phyloP scores from a whole-genome alignment of 2,888 invertebrate genomes.

The Blastobasis lacticolella region DNA sequence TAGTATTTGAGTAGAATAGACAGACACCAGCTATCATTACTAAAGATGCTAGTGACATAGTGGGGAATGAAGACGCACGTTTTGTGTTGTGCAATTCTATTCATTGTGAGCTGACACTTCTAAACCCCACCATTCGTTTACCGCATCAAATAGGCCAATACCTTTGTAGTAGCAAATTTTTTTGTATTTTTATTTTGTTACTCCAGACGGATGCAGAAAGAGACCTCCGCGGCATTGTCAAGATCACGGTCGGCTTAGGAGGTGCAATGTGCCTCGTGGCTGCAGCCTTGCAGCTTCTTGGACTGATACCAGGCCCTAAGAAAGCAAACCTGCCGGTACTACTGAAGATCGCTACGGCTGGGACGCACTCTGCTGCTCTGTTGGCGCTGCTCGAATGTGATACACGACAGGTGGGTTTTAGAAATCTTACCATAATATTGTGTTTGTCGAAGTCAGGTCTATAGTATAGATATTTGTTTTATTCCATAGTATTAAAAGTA shows the following conservation, averaged over 20 bases:
- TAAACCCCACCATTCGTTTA: no score
- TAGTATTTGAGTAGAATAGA: no score
- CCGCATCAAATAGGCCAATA: no score
- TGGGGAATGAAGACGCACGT: no score
- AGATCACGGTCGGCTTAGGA: constrained; percentile 52
- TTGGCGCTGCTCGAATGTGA: constrained; percentile 53
- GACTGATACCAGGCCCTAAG: constrained; percentile 37
- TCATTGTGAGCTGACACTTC: no score
- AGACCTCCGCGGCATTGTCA: constrained; percentile 52
- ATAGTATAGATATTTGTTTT: not conserved
- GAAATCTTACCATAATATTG: not conserved
- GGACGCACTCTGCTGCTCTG: constrained; percentile 54
- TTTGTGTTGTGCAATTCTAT: no score
- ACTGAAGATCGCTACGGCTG: constrained; percentile 53
- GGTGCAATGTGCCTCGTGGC: constrained; percentile 58
- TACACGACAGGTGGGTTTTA: constrained; percentile 41
- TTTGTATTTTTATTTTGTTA: not conserved
- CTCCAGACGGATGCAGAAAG: constrained; percentile 56
- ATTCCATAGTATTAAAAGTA: no score
- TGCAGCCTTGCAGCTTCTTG: constrained; percentile 49
- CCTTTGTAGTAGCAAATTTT: not conserved
- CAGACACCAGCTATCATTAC: no score
- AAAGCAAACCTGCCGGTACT: constrained; percentile 35
- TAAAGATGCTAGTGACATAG: no score
- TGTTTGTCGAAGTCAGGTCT: not conserved